A percentile compares a stretch with the other conserved stretches of the same genome.
phyloP scores from a whole-genome alignment of 2,888 invertebrate species.

The Leucoptera coffeella region DNA sequence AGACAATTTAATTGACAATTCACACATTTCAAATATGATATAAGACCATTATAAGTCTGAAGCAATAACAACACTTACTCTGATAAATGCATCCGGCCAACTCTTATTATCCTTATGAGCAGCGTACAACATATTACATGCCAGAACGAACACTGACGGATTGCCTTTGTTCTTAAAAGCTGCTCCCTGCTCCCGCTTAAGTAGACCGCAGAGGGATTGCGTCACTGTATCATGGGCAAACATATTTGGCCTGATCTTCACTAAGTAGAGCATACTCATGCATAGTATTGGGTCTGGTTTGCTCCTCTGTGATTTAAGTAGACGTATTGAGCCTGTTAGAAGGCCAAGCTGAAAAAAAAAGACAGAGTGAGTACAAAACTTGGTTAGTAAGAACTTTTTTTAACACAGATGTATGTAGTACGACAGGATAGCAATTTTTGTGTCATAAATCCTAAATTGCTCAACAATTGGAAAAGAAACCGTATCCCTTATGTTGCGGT shows the following conservation, averaged over 20 bases:
- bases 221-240: slow-evolving; percentile 71
- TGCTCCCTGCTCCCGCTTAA: slow-evolving; percentile 70
- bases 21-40: too few relatives aligned
- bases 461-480: too few relatives aligned
- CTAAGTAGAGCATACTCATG: slow-evolving; percentile 72
- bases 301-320: slow-evolving; percentile 68
- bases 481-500: neutral
- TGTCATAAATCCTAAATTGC: too few relatives aligned
- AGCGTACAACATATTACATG: slow-evolving; percentile 76
- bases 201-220: slow-evolving; percentile 72
- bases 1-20: too few relatives aligned
- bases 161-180: slow-evolving; percentile 75
- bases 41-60: too few relatives aligned
- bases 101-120: slow-evolving; percentile 75
- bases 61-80: slow-evolving; percentile 43
- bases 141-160: slow-evolving; percentile 71
- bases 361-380: too few relatives aligned
- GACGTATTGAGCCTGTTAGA: slow-evolving; percentile 83
- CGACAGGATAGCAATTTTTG: too few relatives aligned
- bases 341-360: slow-evolving; percentile 63
- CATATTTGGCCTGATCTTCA: slow-evolving; percentile 71
- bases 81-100: slow-evolving; percentile 91
- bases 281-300: slow-evolving; percentile 79
- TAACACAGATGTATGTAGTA: too few relatives aligned
- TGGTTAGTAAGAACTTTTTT: too few relatives aligned